These are phyloP conservation scores for Pseudochaenichthys georgianus DNA, from an alignment of 2,797 vertebrate species.

Conservation along the genomic window DNA sequence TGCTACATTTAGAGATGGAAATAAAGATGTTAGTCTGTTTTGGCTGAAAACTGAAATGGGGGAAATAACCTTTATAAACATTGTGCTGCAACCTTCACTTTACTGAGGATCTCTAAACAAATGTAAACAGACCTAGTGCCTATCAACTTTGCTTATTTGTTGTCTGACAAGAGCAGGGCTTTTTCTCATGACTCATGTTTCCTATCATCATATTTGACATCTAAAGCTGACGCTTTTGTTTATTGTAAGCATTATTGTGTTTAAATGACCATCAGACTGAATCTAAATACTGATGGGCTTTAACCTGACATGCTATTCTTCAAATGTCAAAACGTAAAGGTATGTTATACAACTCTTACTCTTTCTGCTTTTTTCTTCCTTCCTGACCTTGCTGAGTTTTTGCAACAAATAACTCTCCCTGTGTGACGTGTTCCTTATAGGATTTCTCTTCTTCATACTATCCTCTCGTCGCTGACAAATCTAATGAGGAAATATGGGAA, in stretches of 20 bases:
- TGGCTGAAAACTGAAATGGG: conserved; percentile 16
- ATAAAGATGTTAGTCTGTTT: neutral
- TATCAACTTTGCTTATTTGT: conserved; percentile 48
- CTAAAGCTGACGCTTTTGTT: conserved; percentile 61
- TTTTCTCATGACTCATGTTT: conserved; percentile 43
- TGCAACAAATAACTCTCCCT: neutral
- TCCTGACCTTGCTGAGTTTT: conserved; percentile 16
- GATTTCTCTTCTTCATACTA: conserved; percentile 19
- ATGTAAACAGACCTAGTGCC: conserved; percentile 48
- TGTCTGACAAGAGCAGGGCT: conserved; percentile 41
- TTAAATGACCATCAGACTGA: conserved; percentile 61
- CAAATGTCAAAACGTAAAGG: conserved; percentile 43
- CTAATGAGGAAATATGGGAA: conserved; percentile 80
- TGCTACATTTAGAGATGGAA: conserved; percentile 26
- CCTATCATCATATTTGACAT: conserved; percentile 66
- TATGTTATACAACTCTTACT: conserved; percentile 25
- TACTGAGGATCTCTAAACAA: conserved; percentile 39
- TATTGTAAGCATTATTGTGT: conserved; percentile 62
- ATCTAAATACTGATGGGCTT: conserved; percentile 52
- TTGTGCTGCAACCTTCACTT: conserved; percentile 32
- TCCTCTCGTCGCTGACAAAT: conserved; percentile 52
- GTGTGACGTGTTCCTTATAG: neutral
- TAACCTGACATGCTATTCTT: conserved; percentile 23
- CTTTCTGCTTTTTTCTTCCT: conserved; percentile 2
- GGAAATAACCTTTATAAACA: conserved; percentile 41